Conservation (phyloP, 2,113 vertebrate species). For the Collichthys lucidus region DNA sequence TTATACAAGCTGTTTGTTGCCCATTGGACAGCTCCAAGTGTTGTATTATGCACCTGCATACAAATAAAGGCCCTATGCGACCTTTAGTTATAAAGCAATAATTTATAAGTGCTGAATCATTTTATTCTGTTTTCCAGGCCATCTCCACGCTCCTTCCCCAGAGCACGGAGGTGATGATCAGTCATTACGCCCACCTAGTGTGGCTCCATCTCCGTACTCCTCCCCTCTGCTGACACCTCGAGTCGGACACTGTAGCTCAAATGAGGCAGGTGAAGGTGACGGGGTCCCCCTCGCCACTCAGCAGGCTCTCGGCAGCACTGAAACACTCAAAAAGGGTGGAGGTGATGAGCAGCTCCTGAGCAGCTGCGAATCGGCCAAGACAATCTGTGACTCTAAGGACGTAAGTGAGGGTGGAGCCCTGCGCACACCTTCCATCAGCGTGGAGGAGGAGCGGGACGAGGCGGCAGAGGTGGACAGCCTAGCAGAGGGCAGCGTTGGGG, state of each 20-base stretch:
- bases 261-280: conserved; percentile 66
- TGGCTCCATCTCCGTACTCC: conserved; percentile 84
- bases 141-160: conserved; percentile 64
- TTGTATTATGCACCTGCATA: background rate
- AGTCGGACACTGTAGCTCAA: conserved; percentile 51
- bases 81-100: conserved; percentile 12
- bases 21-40: background rate
- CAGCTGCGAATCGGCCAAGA: conserved; percentile 95
- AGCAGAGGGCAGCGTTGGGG: conserved; percentile 70
- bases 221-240: conserved; percentile 78
- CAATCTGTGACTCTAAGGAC: conserved; percentile 85
- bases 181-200: conserved; percentile 85
- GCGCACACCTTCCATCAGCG: conserved; percentile 71
- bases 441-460: conserved; percentile 80
- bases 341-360: conserved; percentile 87
- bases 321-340: conserved; percentile 81
- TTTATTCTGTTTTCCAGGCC: conserved; percentile 56
- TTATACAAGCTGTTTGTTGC: conserved; percentile 2
- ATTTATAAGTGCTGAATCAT: background rate
- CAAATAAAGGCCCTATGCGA: conserved; percentile 5
- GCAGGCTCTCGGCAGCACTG: conserved; percentile 81
- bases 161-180: conserved; percentile 74
- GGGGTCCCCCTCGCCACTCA: conserved; percentile 62
- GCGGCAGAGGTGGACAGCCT: conserved; percentile 67
- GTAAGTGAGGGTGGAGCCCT: conserved; percentile 50